These are phyloP conservation scores for Notiomystis cincta DNA, from an alignment of 2,113 vertebrate species.

Conservation along the genomic window DNA sequence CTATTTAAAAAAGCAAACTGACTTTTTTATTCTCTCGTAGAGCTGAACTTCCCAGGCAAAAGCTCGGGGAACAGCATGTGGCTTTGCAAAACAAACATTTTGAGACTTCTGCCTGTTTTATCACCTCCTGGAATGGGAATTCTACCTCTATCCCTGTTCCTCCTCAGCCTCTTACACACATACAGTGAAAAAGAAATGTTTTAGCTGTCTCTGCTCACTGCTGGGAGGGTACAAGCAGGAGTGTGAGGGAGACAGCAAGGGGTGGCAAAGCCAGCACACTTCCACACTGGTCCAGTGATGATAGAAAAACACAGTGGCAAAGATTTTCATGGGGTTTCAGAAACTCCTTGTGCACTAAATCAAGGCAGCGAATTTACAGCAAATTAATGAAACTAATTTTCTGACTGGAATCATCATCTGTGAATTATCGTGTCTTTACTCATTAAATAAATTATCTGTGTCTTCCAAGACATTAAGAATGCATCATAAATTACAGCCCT, in stretches of 20 bases:
- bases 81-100: background rate
- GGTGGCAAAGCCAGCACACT: background rate
- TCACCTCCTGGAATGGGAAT: background rate
- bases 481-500: constrained; percentile 70
- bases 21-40: background rate
- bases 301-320: background rate
- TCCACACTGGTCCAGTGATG: background rate
- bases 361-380: constrained; percentile 60
- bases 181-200: background rate
- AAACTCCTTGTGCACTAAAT: constrained; percentile 58
- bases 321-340: constrained; percentile 24
- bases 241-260: background rate
- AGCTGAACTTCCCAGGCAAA: background rate
- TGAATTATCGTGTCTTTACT: constrained; percentile 73
- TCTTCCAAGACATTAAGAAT: constrained; percentile 75
- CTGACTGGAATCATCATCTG: constrained; percentile 71
- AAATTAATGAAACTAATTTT: constrained; percentile 80
- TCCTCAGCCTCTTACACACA: background rate
- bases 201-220: background rate
- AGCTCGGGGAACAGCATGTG: background rate
- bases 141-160: background rate
- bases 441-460: constrained; percentile 79
- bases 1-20: background rate
- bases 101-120: background rate
- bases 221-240: background rate